Base-by-base conservation (phyloP, 1,140 invertebrate genomes). In the Vanessa atalanta region DNA sequence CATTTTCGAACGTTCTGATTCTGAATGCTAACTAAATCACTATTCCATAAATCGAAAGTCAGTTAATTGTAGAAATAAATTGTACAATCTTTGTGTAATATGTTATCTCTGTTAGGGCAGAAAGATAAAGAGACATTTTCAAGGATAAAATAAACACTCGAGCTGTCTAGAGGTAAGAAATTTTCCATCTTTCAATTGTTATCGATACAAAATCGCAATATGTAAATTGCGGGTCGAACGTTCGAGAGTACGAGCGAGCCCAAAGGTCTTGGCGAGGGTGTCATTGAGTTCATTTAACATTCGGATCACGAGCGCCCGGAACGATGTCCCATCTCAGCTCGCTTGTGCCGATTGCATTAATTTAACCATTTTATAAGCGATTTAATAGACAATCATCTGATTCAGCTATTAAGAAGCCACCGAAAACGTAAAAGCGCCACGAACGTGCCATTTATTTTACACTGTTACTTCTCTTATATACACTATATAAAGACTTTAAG, bases 281-380 rank as follows among this genome's bases (percentile, higher is more conserved):
- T 79, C 79, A 79, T 84, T 72, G 76, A 81, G 79, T 86, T 88
- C 86, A 87, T 91, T 89, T 85, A 81, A 87, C 85, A 92, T 91
- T 90, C 90, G 79, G 73, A 81, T 85, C 90, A 92, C 89, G 88
- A 86, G 76, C 85, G 81, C 77, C 77, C 81, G 82, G 82, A 90
- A 92, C 88, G 88, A 87, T 88, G 89, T 89, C 88, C 88, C 88
- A 90, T 92, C 87, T 88, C 90, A 83, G 82, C 81, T 88, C 83
- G 81, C 86, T 89, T 80, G 78, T 84, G 78, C 83, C 84, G 86
- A 91, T 90, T 88, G 88, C 89, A 91, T 92, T 92, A 91, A 90
- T 92, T 91, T 88, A 83, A 78, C 87, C 85, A 86, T 89, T 91
- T 91, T 89, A 89, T 87, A 90, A 91, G 85, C 89, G 86, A 90